These are phyloP conservation scores for Tineola bisselliella DNA, from an alignment of 2,888 invertebrate genomes.

Conservation along the genomic window DNA sequence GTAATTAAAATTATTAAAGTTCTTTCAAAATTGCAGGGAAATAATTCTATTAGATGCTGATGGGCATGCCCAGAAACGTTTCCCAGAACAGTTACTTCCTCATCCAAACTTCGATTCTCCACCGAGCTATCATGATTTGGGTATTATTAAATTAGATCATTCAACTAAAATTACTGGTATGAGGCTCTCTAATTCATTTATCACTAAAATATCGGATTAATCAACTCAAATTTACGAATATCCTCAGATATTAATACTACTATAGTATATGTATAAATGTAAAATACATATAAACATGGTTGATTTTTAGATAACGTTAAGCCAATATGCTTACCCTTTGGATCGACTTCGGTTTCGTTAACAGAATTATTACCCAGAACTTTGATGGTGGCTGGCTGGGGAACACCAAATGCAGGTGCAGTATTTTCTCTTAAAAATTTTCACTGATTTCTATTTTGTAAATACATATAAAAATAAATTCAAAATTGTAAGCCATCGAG, in stretches of 20 bases:
- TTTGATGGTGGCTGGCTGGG: conserved; percentile 8
- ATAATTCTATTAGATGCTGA: conserved; percentile 5
- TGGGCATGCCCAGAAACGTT: conserved; percentile 38
- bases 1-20: too few species aligned
- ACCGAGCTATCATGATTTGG: conserved; percentile 68
- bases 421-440: neutral
- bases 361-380: neutral
- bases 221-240: too few species aligned
- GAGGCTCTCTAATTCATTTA: too few species aligned
- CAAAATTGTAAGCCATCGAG: too few species aligned
- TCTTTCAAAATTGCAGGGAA: neutral
- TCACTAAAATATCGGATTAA: too few species aligned
- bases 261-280: too few species aligned
- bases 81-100: conserved; percentile 39
- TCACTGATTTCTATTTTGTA: too few species aligned
- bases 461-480: too few species aligned
- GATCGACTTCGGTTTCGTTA: neutral
- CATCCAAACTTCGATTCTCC: conserved; percentile 64
- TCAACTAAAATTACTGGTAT: conserved; percentile 52
- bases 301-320: neutral
- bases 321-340: neutral
- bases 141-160: conserved; percentile 57
- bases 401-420: neutral
- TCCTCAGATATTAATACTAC: too few species aligned
- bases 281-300: too few species aligned